Conservation (phyloP, 2,113 vertebrate genomes). For the Corydoras sp. region DNA sequence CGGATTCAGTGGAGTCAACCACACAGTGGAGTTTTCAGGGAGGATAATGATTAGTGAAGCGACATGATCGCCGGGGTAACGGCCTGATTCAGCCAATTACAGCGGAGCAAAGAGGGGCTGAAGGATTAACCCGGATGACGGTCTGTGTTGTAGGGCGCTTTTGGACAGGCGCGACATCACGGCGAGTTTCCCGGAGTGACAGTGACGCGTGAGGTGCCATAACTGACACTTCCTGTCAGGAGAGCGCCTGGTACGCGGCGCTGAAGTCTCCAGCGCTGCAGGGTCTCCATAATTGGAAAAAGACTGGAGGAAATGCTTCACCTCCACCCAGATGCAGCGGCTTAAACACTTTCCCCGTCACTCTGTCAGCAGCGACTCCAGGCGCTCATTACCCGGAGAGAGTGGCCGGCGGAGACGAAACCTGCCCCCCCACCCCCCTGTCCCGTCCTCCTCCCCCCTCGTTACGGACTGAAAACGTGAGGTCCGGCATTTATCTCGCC, state of each 20-base stretch:
- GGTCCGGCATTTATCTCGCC: conserved; percentile 20
- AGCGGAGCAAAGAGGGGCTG: no score
- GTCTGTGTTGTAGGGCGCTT: conserved; percentile 33
- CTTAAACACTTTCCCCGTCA: conserved; percentile 40
- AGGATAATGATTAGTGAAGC: no score
- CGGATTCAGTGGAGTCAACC: no score
- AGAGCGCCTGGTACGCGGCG: conserved; percentile 33
- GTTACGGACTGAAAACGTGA: conserved; percentile 26
- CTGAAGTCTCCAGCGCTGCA: conserved; percentile 41
- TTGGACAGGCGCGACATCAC: conserved; percentile 34
- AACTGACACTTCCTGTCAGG: conserved; percentile 48
- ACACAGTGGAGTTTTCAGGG: no score
- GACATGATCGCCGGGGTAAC: no score
- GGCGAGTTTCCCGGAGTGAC: conserved; percentile 37
- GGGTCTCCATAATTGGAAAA: conserved; percentile 48
- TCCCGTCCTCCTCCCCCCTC: conserved; percentile 12
- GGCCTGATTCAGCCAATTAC: no score
- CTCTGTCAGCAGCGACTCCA: conserved; percentile 28
- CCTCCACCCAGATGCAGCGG: conserved; percentile 37
- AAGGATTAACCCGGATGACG: no score
- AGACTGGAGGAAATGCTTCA: conserved; percentile 35
- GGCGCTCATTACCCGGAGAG: conserved; percentile 43
- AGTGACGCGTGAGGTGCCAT: conserved; percentile 41
- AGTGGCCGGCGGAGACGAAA: conserved; percentile 30
- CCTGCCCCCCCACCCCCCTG: conserved; percentile 5